Evolutionary conservation across 2,113 vertebrate genomes (phyloP).

Genomic region (Benitochromis conjunctus): DNA sequence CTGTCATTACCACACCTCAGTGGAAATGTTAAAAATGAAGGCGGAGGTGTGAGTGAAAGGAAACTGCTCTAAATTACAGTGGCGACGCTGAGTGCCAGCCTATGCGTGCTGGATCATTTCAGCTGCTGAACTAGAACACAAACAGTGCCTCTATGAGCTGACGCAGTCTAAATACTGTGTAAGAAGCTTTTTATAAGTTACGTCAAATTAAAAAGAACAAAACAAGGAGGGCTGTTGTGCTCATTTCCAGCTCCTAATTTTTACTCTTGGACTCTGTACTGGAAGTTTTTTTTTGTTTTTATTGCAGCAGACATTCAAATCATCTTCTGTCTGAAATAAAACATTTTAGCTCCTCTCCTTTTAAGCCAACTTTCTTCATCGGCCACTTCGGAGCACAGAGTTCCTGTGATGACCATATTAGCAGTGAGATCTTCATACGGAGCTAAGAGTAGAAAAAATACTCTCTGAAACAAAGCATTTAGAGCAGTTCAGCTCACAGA

Average conservation of each 20-base stretch:
- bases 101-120: neutral
- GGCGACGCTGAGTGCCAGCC: neutral
- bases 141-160: neutral
- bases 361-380: neutral
- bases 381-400: neutral
- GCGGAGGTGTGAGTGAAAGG: neutral
- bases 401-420: neutral
- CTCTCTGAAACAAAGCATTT: neutral
- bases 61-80: neutral
- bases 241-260: neutral
- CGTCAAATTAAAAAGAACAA: neutral
- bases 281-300: neutral
- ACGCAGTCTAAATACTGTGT: constrained; percentile 11
- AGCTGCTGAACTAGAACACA: constrained; percentile 17
- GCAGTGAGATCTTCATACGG: neutral
- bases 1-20: neutral
- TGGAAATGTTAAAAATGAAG: neutral
- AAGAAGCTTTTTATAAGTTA: neutral
- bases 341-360: neutral
- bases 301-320: neutral
- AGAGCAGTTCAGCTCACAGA: neutral
- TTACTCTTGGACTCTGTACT: neutral
- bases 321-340: neutral
- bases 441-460: neutral
- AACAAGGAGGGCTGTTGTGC: neutral